phyloP scores from a whole-genome alignment of 2,113 vertebrate species.

The Phyllostomus hastatus region DNA sequence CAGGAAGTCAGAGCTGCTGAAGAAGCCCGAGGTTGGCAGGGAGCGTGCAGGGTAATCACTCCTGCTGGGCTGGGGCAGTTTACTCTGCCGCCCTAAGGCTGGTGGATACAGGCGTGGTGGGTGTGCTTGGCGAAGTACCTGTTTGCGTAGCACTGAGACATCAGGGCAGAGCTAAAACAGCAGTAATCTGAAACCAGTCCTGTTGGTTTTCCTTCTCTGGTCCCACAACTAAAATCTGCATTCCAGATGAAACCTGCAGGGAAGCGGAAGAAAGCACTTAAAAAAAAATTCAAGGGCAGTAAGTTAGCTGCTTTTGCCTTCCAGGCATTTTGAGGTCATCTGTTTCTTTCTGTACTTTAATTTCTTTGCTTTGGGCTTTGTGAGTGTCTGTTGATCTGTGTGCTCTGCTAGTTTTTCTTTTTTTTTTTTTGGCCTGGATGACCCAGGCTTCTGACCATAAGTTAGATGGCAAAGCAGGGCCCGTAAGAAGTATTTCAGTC shows the following conservation, averaged over 20 bases:
- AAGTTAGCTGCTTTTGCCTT: neutral
- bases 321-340: neutral
- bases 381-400: neutral
- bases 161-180: slow-evolving; percentile 62
- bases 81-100: slow-evolving; percentile 57
- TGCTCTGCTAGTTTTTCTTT: neutral
- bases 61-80: slow-evolving; percentile 8
- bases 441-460: neutral
- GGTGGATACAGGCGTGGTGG: slow-evolving; percentile 73
- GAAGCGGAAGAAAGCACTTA: slow-evolving; percentile 69
- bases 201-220: slow-evolving; percentile 78
- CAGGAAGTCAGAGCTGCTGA: slow-evolving; percentile 15
- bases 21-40: neutral
- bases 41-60: neutral
- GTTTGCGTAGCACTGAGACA: slow-evolving; percentile 64
- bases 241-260: slow-evolving; percentile 83
- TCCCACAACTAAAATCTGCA: slow-evolving; percentile 84
- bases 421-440: neutral
- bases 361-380: neutral
- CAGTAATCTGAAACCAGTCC: slow-evolving; percentile 91
- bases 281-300: slow-evolving; percentile 57
- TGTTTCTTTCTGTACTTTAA: neutral
- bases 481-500: slow-evolving; percentile 21
- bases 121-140: slow-evolving; percentile 77
- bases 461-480: neutral